phyloP scores from a whole-genome alignment of 2,797 vertebrate species.

The Myotis findleyi region DNA sequence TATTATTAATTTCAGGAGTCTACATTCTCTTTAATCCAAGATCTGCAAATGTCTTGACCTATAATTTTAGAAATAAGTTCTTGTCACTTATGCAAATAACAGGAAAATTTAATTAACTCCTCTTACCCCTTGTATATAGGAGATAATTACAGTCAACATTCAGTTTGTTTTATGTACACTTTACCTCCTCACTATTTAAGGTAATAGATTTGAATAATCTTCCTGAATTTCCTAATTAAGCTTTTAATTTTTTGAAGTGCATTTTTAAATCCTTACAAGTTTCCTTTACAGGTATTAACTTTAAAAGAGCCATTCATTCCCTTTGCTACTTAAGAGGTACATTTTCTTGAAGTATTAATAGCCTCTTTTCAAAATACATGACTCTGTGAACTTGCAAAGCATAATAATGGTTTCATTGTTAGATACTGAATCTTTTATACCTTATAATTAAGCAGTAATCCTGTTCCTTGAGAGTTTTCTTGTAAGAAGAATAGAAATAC shows the following conservation, averaged over 20 bases:
- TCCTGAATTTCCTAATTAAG: slow-evolving; percentile 66
- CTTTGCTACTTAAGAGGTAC: slow-evolving; percentile 19
- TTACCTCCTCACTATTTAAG: slow-evolving; percentile 63
- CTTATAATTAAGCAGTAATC: slow-evolving; percentile 55
- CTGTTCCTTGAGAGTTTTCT: slow-evolving; percentile 50
- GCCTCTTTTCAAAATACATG: slow-evolving; percentile 59
- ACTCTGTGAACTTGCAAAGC: slow-evolving; percentile 63
- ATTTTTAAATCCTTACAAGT: slow-evolving; percentile 21
- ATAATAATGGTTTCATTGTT: slow-evolving; percentile 50
- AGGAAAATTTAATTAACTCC: slow-evolving; percentile 56
- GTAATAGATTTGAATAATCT: slow-evolving; percentile 67
- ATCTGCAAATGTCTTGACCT: slow-evolving; percentile 25
- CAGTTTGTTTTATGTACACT: slow-evolving; percentile 61
- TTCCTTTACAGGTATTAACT: slow-evolving; percentile 54
- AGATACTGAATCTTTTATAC: slow-evolving; percentile 43
- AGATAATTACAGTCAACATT: slow-evolving; percentile 56
- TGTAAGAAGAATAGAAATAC: slow-evolving; percentile 35
- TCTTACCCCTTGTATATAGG: slow-evolving; percentile 59
- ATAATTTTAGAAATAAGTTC: slow-evolving; percentile 48
- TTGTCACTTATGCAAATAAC: slow-evolving; percentile 46
- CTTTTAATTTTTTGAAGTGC: slow-evolving; percentile 17
- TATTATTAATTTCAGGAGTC: slow-evolving; percentile 14
- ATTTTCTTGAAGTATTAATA: slow-evolving; percentile 70
- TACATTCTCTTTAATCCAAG: slow-evolving; percentile 18
- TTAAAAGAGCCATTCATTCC: slow-evolving; percentile 40